A percentile compares a stretch with the other conserved stretches of the same genome.
These are phyloP conservation scores for Bombyx huttoni DNA, from an alignment of 2,888 invertebrate genomes.

Conservation along the genomic window DNA sequence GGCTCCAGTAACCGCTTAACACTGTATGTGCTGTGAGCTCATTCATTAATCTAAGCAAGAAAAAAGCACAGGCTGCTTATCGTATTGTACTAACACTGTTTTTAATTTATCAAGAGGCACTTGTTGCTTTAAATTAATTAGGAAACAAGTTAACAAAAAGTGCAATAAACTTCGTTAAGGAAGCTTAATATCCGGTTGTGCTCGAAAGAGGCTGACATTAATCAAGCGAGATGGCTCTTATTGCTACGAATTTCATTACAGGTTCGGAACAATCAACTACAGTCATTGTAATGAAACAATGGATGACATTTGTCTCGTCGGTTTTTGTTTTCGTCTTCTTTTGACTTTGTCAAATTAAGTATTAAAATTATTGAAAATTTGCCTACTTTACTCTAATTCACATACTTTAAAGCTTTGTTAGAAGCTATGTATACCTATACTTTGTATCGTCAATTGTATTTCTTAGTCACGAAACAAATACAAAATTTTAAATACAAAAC, in stretches of 20 bases:
- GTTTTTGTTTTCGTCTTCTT: too few species aligned
- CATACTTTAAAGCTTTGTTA: too few species aligned
- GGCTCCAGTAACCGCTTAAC: too few species aligned
- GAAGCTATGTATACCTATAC: too few species aligned
- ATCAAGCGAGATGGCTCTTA: constrained; percentile 46
- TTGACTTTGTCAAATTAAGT: too few species aligned
- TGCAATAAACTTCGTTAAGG: constrained; percentile 58
- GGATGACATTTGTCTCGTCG: constrained; percentile 5
- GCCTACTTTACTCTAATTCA: too few species aligned
- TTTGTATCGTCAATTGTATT: too few species aligned
- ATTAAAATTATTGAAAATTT: too few species aligned
- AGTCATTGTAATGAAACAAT: constrained; percentile 28
- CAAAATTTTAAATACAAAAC: too few species aligned
- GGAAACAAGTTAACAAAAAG: constrained; percentile 59
- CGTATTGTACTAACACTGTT: constrained; percentile 8
- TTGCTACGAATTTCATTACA: constrained; percentile 43
- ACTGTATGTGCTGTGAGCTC: too few species aligned
- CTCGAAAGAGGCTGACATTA: constrained; percentile 46
- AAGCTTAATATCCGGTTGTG: constrained; percentile 52
- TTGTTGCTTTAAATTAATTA: constrained; percentile 63
- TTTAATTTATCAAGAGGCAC: constrained; percentile 18
- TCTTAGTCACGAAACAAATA: too few species aligned
- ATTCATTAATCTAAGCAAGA: too few species aligned
- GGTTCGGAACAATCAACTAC: constrained; percentile 32
- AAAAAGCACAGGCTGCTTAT: constrained; percentile 12